Base-by-base conservation (phyloP, 2,113 vertebrate species). In the Marcusenius ussheri region DNA sequence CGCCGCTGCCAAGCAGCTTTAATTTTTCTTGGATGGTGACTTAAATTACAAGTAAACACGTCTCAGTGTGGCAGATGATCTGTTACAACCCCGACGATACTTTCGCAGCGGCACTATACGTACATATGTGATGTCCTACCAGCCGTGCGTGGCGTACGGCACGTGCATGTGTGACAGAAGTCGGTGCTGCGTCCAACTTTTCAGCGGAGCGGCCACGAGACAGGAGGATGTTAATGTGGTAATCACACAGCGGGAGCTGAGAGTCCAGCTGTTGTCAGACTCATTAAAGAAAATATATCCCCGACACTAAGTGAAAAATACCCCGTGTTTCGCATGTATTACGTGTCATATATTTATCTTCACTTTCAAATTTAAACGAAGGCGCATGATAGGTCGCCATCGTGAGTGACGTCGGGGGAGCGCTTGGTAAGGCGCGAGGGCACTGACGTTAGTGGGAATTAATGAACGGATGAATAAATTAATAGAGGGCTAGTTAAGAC, bases 401-500 rank as follows among this genome's bases (percentile, higher is more conserved):
- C 11, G n/a, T 27, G 50, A 39, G 45, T 47, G 85, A 53, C 85
- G 49, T 17, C 27, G 24, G 27, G 84, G 27, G 49, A 51, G 7
- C 9, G 49, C 47, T 8, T 83, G 77, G 77, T 17, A 24, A 24
- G 17, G 77, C 35, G 77, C 35, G 39, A 46, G 24, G 19, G 42
- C 35, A 84, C 21, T 47, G 83, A 47, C 8, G 15, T 84, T 11
- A 84, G 27, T 31, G 10, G 31, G 21, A 53, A 35, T 39, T 15
- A 87, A 87, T 87, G 85, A 53, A 87, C n/a, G 85, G 50, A 87
- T 39, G 35, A 53, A 87, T 84, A 87, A 87, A 87, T 87, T 27
- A 53, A 53, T 35, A 53, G 50, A 87, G 5, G 31, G n/a, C 6
- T 15, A 87, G 47, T 47, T 87, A 35, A 53, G 50, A 39, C 83